These are phyloP conservation scores for Panagrolaimus sp. DNA, from an alignment of 1,140 invertebrate species.

Conservation along the genomic window DNA sequence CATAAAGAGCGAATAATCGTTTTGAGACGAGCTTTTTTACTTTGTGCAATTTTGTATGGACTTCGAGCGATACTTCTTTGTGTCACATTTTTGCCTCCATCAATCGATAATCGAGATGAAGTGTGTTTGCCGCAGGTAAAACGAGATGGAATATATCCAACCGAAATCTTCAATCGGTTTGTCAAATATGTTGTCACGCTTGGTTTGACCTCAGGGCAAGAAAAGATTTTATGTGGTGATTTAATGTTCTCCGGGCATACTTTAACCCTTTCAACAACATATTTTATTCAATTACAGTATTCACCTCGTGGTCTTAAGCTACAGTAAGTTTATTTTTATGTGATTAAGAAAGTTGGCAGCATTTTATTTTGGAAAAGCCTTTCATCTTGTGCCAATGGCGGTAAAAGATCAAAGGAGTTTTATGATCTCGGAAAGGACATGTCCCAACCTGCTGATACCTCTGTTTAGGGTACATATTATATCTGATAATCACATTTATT, in stretches of 20 bases:
- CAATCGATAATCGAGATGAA: constrained; percentile 55
- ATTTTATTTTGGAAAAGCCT: too few relatives aligned
- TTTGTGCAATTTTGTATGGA: constrained; percentile 40
- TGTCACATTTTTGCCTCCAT: constrained; percentile 56
- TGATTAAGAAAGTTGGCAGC: too few relatives aligned
- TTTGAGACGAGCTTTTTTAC: constrained; percentile 48
- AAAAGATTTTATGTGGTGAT: constrained; percentile 57
- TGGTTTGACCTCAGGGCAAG: constrained; percentile 56
- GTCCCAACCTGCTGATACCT: too few relatives aligned
- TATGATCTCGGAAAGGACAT: too few relatives aligned
- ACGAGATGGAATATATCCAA: constrained; percentile 38
- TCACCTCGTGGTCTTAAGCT: constrained; percentile 52
- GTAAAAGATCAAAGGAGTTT: too few relatives aligned
- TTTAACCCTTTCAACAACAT: constrained; percentile 57
- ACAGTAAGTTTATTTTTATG: background rate
- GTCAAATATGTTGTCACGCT: constrained; percentile 57
- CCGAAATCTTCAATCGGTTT: constrained; percentile 29
- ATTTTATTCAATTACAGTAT: constrained; percentile 57
- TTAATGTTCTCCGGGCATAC: constrained; percentile 55
- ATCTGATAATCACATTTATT: constrained; percentile 23
- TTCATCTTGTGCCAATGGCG: too few relatives aligned
- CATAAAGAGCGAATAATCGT: constrained; percentile 50
- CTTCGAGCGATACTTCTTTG: constrained; percentile 51
- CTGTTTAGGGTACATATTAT: too few relatives aligned
- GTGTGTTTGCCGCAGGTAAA: constrained; percentile 57